phyloP scores from a whole-genome alignment of 2,888 invertebrate species.

The Dioctria linearis region DNA sequence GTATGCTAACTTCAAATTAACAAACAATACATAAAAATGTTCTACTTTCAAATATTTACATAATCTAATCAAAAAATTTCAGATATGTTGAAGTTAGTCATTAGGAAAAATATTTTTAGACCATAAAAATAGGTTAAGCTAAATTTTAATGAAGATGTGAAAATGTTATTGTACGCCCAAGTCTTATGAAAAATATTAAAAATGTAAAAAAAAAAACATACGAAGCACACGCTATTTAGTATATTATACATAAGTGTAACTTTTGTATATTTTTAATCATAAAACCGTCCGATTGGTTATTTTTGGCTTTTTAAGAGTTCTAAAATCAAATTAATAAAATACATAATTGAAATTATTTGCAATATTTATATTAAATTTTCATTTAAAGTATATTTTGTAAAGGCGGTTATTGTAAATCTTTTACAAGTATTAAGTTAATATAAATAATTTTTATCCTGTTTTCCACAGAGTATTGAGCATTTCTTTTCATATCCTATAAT shows the following conservation, averaged over 20 bases:
- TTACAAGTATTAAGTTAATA: background rate
- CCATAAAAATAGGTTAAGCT: constrained; percentile 32
- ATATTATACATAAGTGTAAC: constrained; percentile 31
- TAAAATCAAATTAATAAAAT: background rate
- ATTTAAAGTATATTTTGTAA: background rate
- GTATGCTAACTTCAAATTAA: too few relatives aligned
- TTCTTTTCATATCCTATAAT: background rate
- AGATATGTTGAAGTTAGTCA: constrained; percentile 24
- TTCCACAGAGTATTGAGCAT: background rate
- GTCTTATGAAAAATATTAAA: constrained; percentile 66
- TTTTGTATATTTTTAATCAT: constrained; percentile 43
- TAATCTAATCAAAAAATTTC: too few relatives aligned
- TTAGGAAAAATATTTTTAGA: constrained; percentile 27
- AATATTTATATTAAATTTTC: background rate
- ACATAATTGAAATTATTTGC: background rate
- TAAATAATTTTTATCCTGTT: background rate
- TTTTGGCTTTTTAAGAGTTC: constrained; percentile 32
- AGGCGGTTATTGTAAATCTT: constrained; percentile 16
- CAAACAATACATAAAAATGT: too few relatives aligned
- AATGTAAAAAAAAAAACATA: constrained; percentile 31
- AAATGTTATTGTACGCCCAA: constrained; percentile 68
- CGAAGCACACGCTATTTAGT: constrained; percentile 22
- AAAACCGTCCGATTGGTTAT: constrained; percentile 36
- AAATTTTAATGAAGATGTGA: constrained; percentile 44
- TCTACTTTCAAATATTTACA: too few relatives aligned